These are phyloP conservation scores for Cyclophora punctaria DNA, from an alignment of 2,888 invertebrate species.

Conservation along the genomic window DNA sequence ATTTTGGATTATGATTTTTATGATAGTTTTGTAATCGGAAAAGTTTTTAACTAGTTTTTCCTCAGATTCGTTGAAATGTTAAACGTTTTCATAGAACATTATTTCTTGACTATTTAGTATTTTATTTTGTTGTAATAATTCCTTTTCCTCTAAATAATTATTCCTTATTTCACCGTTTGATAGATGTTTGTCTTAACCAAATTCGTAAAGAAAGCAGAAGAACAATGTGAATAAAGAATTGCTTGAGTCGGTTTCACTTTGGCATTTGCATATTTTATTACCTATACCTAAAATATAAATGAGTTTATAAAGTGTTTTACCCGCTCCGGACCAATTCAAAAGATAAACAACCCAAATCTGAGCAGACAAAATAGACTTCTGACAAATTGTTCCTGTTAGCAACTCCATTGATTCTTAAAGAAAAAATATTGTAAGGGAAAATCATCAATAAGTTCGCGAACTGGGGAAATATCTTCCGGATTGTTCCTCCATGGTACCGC, in stretches of 20 bases:
- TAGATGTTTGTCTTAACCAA: constrained; percentile 14
- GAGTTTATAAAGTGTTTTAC: constrained; percentile 22
- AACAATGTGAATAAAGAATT: constrained; percentile 19
- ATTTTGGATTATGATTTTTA: too few relatives aligned
- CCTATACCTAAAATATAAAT: constrained; percentile 21
- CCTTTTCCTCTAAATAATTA: not conserved
- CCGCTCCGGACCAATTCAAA: constrained; percentile 26
- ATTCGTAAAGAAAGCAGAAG: constrained; percentile 13
- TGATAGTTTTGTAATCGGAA: too few relatives aligned
- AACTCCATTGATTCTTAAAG: constrained; percentile 54
- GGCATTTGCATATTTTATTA: constrained; percentile 23
- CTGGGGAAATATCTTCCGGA: constrained; percentile 42
- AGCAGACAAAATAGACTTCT: constrained; percentile 48
- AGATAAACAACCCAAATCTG: constrained; percentile 40
- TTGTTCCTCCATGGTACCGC: constrained; percentile 32
- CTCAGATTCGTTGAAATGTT: too few relatives aligned
- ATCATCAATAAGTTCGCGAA: constrained; percentile 42
- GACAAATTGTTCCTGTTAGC: constrained; percentile 59
- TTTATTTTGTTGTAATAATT: too few relatives aligned
- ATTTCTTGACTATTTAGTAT: too few relatives aligned
- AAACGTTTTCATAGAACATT: too few relatives aligned
- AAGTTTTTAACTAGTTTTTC: too few relatives aligned
- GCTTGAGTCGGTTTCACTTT: constrained; percentile 9
- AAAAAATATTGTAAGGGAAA: constrained; percentile 52
- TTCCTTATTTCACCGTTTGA: constrained; percentile 4